These are phyloP conservation scores for Arothron firmamentum DNA, from an alignment of 2,113 vertebrate genomes.

Conservation along the genomic window DNA sequence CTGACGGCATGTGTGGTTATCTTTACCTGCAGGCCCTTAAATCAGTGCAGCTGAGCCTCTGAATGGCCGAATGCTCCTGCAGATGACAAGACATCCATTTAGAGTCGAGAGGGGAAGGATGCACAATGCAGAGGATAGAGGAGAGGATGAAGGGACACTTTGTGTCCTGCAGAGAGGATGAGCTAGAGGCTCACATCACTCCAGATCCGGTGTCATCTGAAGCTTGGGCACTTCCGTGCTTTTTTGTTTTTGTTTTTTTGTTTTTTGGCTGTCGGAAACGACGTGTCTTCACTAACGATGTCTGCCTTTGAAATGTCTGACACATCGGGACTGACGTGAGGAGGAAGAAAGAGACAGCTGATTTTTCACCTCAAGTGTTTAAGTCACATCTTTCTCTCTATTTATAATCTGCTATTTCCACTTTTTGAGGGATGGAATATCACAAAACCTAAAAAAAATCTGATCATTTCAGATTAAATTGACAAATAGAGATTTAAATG, in stretches of 20 bases:
- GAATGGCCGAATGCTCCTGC: constrained; percentile 49
- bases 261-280: constrained; percentile 55
- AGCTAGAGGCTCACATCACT: constrained; percentile 48
- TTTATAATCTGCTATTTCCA: neutral
- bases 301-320: constrained; percentile 56
- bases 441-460: no score
- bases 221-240: constrained; percentile 59
- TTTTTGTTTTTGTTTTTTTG: no score
- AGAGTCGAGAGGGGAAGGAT: constrained; percentile 41
- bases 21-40: constrained; percentile 48
- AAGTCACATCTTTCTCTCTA: constrained; percentile 11
- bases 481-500: no score
- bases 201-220: constrained; percentile 67
- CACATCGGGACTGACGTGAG: constrained; percentile 19
- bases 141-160: constrained; percentile 70
- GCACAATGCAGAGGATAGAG: constrained; percentile 67
- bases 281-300: constrained; percentile 69
- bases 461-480: no score
- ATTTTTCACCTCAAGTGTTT: constrained; percentile 46
- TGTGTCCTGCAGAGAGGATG: constrained; percentile 57
- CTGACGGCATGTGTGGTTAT: constrained; percentile 8
- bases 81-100: constrained; percentile 70
- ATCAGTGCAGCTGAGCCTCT: constrained; percentile 58
- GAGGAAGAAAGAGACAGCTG: constrained; percentile 21
- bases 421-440: no score